Base-by-base conservation (phyloP, 2,888 invertebrate species). In the Tetheella fluctuosa region DNA sequence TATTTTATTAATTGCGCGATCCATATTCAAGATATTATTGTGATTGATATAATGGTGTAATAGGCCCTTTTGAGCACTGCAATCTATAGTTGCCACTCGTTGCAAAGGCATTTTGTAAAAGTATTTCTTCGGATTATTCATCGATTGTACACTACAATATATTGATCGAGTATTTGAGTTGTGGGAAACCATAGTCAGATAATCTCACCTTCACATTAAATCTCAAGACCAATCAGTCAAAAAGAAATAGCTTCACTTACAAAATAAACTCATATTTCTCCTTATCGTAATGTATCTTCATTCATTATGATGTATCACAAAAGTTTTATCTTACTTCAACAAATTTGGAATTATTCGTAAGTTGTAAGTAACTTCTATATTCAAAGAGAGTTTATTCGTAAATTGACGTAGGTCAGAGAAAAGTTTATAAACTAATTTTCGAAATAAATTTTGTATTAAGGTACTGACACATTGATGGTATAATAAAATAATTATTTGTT, bases 351-450 rank as follows among this genome's bases (percentile, higher is more conserved):
- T 48, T n/a, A 48, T 48, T n/a, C 0, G 17, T 17, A 42, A 42
- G 42, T 42, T 42, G 5, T n/a, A 17, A 20, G 10, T 20, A 48
- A 48, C 48, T 48, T 48, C 15, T 20, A 48, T 48, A 48, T 48
- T 48, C 20, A 48, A 48, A 48, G 2, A 20, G 20, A 20, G 20
- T 48, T 48, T 20, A 48, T 48, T 48, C 10, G 10, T 48, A 48
- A 48, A 48, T 48, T 48, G 48, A 48, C 48, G 48, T 48, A 48
- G 48, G 48, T 48, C 48, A 48, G 42, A 48, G 17, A 17, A 48
- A 48, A 48, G 48, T 48, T 48, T 20, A 3, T 48, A 48, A 48
- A 20, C 20, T 20, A 48, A 48, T 48, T 48, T 48, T 10, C 20
- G 20, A 20, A 48, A 8, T 48, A 10, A 48, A 48, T 17, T 42